These are phyloP conservation scores for Pogonocherus hispidulus DNA, from an alignment of 2,888 invertebrate species.

Conservation along the genomic window DNA sequence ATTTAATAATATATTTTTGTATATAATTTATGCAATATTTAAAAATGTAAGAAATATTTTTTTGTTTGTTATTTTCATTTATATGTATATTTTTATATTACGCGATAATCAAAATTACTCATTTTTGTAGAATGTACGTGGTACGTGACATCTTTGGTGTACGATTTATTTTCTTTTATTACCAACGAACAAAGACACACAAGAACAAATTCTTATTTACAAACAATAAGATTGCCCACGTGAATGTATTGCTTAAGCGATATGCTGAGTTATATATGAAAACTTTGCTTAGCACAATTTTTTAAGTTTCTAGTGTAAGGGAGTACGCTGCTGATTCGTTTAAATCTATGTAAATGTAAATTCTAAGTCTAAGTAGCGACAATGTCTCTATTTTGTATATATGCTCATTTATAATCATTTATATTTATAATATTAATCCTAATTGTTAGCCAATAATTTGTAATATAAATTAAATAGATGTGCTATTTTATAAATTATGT, in stretches of 20 bases:
- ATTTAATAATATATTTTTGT: constrained; percentile 46
- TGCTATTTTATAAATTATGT: constrained; percentile 45
- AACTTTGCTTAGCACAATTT: constrained; percentile 41
- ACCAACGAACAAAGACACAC: constrained; percentile 28
- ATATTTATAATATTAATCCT: constrained; percentile 23
- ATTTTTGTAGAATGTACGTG: not conserved
- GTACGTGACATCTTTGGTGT: not conserved
- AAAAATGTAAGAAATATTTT: constrained; percentile 18
- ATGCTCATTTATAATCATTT: constrained; percentile 34
- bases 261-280: constrained; percentile 29
- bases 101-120: constrained; percentile 10
- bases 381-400: constrained; percentile 28
- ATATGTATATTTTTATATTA: constrained; percentile 23
- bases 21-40: constrained; percentile 52
- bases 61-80: constrained; percentile 16
- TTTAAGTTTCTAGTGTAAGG: constrained; percentile 13
- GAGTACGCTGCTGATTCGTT: not conserved
- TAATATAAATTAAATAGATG: constrained; percentile 47
- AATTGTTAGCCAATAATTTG: constrained; percentile 31
- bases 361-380: not conserved
- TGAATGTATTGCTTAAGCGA: constrained; percentile 36
- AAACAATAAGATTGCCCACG: constrained; percentile 23
- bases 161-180: not conserved
- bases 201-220: constrained; percentile 29
- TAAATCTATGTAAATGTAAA: constrained; percentile 5